These are phyloP conservation scores for Taeniopygia guttata DNA, from an alignment of 2,797 vertebrate species.

Conservation along the genomic window DNA sequence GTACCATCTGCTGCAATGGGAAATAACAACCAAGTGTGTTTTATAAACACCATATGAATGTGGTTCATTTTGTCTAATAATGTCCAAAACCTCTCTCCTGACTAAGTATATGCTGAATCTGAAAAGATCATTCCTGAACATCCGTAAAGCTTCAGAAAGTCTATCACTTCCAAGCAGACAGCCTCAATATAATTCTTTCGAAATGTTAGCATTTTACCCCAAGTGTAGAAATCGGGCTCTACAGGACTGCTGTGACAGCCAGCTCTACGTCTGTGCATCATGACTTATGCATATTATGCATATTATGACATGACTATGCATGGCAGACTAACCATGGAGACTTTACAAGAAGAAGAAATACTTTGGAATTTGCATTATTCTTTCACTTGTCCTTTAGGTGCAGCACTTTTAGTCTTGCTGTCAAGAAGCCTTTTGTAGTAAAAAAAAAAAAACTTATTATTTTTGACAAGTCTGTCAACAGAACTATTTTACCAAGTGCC, in stretches of 20 bases:
- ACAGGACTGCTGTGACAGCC: slow-evolving; percentile 1
- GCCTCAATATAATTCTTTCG: background rate
- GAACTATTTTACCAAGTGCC: background rate
- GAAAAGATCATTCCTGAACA: slow-evolving; percentile 37
- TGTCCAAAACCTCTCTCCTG: background rate
- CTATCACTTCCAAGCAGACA: slow-evolving; percentile 29
- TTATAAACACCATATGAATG: slow-evolving; percentile 51
- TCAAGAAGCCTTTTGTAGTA: background rate
- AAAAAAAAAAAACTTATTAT: background rate
- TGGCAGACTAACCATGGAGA: background rate
- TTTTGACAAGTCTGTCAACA: background rate
- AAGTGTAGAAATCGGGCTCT: background rate
- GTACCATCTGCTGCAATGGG: slow-evolving; percentile 50
- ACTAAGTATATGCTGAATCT: background rate
- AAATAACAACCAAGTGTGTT: slow-evolving; percentile 39
- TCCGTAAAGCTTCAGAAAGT: background rate
- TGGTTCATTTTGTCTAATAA: background rate
- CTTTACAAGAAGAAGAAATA: background rate
- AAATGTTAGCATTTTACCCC: background rate
- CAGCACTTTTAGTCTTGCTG: background rate
- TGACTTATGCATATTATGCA: slow-evolving; percentile 49
- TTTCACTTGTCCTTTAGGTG: background rate
- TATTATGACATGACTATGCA: slow-evolving; percentile 37
- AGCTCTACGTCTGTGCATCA: background rate
- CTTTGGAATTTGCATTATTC: background rate